Base-by-base conservation (phyloP, 2,113 vertebrate genomes). In the Misgurnus mizolepis region DNA sequence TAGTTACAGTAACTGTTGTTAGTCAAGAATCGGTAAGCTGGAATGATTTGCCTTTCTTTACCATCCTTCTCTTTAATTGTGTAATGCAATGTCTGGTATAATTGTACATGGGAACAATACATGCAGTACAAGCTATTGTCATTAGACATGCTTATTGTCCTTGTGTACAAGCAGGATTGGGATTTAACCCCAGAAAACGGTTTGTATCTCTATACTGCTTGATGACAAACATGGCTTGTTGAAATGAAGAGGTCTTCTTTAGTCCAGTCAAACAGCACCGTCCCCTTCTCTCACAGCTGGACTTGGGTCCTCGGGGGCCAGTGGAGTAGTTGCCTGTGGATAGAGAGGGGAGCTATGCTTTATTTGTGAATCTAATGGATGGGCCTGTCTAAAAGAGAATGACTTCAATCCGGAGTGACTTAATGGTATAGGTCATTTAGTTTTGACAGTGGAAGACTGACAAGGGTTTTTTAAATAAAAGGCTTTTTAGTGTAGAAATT, bases 311-410 rank as follows among this genome's bases (percentile, higher is more conserved):
- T 65, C 56, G 41, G 71, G 77, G 67, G 58, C 77, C 55, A 60
- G 74, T 80, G 82, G 78, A 71, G 47, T 77, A 67, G 72, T 40
- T 79, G 71, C 72, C 83, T 69, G 79, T 60, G 67, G 71, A 84
- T 66, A 27, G 53, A 53, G 65, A 73, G 43, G 64, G 82, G 76
- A 85, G 76, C 74, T 83, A 82, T 79, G 64, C 67, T 14, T 81
- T 77, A 82, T 72, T 71, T 86, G 83, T 83, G 80, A 85, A 80
- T 82, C 74, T 80, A 85, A 86, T 87, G 75, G 73, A 82, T 82
- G 80, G 77, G 61, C 67, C 82, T 87, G 75, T 82, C 84, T 49
- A 14, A 39, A 61, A 67, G 74, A 78, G 69, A 86, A 83, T 85
- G 71, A 67, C 80, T 82, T 81, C 83, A 78, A 74, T 84, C 80